A percentile compares a stretch with the other conserved stretches of the same genome.
phyloP scores from a whole-genome alignment of 2,113 vertebrate genomes.

The Cebidichthys violaceus region DNA sequence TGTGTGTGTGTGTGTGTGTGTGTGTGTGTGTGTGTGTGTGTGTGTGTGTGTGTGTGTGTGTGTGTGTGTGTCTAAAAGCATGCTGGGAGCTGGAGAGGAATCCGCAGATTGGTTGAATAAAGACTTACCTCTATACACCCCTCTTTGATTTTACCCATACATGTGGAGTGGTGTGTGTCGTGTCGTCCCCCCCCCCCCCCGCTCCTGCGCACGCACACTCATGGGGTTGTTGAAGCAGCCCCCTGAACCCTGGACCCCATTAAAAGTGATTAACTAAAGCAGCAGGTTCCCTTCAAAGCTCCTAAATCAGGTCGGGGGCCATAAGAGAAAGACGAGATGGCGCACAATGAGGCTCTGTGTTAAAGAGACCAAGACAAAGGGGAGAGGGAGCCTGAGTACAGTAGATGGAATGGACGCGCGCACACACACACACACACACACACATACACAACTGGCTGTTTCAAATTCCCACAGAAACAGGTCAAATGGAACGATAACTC shows the following conservation, averaged over 20 bases:
- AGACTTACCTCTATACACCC: neutral
- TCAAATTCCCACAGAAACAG: neutral
- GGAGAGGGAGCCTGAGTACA: constrained; percentile 42
- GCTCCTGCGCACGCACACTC: neutral
- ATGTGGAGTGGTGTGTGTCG: constrained; percentile 8
- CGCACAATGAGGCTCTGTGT: constrained; percentile 80
- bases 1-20: neutral
- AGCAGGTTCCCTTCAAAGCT: constrained; percentile 73
- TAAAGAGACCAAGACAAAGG: constrained; percentile 42
- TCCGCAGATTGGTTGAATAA: constrained; percentile 23
- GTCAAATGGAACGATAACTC: neutral
- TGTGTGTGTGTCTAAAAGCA: neutral
- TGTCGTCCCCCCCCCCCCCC: too few species aligned
- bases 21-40: neutral
- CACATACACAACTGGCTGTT: constrained; percentile 3
- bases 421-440: neutral
- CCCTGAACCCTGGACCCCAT: constrained; percentile 44
- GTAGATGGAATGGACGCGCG: constrained; percentile 18
- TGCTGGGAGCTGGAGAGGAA: neutral
- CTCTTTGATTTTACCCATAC: neutral
- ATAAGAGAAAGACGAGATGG: constrained; percentile 59
- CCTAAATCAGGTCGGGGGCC: constrained; percentile 75
- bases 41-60: neutral
- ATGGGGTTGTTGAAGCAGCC: constrained; percentile 9
- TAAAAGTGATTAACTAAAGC: constrained; percentile 75